Evolutionary conservation across 2,797 vertebrate species (phyloP).

Genomic region (Anniella stebbinsi): DNA sequence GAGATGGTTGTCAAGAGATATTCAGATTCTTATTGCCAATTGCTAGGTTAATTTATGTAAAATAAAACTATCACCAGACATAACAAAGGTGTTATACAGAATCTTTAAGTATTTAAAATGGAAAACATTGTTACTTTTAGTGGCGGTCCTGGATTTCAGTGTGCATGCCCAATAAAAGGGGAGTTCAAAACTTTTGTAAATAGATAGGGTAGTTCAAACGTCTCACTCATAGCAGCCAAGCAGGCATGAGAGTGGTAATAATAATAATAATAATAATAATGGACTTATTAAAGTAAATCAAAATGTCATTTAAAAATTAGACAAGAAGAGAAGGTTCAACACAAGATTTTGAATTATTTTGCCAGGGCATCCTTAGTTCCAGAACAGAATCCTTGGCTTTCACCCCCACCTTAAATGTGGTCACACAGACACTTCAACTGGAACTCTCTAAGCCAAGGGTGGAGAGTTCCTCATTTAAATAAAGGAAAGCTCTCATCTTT

Average conservation of each 20-base stretch:
- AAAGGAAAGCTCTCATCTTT: background rate
- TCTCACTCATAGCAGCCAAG: background rate
- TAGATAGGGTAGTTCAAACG: background rate
- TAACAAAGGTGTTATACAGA: background rate
- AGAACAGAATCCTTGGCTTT: background rate
- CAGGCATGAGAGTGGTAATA: background rate
- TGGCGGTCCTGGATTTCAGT: constrained; percentile 6
- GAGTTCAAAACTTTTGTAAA: background rate
- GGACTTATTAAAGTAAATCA: background rate
- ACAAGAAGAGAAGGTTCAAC: background rate
- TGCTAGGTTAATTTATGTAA: background rate
- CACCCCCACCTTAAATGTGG: background rate
- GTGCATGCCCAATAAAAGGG: background rate
- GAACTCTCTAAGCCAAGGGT: background rate
- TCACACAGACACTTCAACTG: background rate
- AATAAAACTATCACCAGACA: background rate
- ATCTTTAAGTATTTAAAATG: background rate
- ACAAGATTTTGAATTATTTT: background rate
- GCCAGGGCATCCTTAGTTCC: background rate
- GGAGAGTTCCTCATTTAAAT: background rate
- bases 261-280: background rate
- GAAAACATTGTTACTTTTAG: background rate
- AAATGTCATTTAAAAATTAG: background rate
- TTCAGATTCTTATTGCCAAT: background rate
- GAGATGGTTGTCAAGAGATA: background rate